phyloP scores from a whole-genome alignment of 2,888 invertebrate species.

The Maniola hyperantus region DNA sequence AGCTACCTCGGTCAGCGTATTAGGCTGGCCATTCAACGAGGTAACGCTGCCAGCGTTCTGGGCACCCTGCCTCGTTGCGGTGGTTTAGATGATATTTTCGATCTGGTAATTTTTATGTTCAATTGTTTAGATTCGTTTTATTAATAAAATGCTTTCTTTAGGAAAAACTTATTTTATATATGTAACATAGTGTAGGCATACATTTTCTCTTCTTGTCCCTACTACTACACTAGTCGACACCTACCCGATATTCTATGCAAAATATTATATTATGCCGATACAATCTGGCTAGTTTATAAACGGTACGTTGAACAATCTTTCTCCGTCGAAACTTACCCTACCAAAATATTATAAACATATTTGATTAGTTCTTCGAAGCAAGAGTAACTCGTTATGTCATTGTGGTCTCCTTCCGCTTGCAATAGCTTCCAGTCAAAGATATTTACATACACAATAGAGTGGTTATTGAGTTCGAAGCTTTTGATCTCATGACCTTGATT shows the following conservation, averaged over 20 bases:
- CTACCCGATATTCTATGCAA: background rate
- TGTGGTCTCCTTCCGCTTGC: conserved; percentile 19
- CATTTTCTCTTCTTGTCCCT: too few relatives aligned
- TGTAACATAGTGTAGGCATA: too few relatives aligned
- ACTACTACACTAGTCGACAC: too few relatives aligned
- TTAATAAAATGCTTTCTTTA: too few relatives aligned
- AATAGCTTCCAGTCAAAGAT: conserved; percentile 8
- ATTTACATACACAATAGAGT: background rate
- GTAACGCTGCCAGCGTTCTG: too few relatives aligned
- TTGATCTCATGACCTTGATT: background rate
- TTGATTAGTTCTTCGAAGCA: conserved; percentile 18
- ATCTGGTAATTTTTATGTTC: too few relatives aligned
- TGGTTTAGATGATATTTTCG: too few relatives aligned
- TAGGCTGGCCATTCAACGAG: too few relatives aligned
- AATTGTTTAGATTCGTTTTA: too few relatives aligned
- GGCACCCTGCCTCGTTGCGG: too few relatives aligned
- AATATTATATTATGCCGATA: background rate
- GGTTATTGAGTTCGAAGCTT: background rate
- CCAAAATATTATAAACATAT: conserved; percentile 3
- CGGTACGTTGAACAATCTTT: conserved; percentile 4
- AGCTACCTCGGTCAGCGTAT: too few relatives aligned
- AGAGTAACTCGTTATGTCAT: conserved; percentile 28
- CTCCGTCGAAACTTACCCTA: background rate
- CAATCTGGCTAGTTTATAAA: background rate
- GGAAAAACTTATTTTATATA: too few relatives aligned